Conservation (phyloP, 2,888 invertebrate genomes). For the Trachelus iudaicus region DNA sequence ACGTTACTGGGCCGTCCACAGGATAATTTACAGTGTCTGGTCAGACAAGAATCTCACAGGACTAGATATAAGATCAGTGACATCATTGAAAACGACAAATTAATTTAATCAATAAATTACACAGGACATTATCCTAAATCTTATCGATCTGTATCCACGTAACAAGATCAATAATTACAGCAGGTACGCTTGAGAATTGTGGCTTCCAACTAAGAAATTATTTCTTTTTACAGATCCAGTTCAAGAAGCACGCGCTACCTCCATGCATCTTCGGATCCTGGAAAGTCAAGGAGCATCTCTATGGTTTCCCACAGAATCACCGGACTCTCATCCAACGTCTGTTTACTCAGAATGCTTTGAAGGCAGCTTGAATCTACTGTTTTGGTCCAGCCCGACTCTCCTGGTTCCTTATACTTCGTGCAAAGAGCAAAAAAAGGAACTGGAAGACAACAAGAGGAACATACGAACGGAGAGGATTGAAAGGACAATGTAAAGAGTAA, state of each 20-base stretch:
- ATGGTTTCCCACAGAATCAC: background rate
- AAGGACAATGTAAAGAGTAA: background rate
- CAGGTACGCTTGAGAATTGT: background rate
- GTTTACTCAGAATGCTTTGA: conserved; percentile 39
- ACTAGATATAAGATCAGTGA: background rate
- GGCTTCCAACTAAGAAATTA: background rate
- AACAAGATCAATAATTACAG: too few relatives aligned
- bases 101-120: background rate
- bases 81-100: background rate
- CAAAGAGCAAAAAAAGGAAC: background rate
- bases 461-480: background rate
- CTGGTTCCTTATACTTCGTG: background rate
- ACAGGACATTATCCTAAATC: too few relatives aligned
- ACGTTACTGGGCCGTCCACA: background rate
- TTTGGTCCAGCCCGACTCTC: background rate
- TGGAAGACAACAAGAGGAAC: background rate
- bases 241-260: background rate
- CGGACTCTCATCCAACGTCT: background rate
- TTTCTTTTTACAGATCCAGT: background rate
- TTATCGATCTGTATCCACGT: too few relatives aligned
- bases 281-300: background rate
- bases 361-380: conserved; percentile 29
- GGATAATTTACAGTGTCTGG: background rate
- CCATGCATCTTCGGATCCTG: background rate
- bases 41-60: background rate